Conservation (phyloP, 2,113 vertebrate species). For the Perognathus longimembris region DNA sequence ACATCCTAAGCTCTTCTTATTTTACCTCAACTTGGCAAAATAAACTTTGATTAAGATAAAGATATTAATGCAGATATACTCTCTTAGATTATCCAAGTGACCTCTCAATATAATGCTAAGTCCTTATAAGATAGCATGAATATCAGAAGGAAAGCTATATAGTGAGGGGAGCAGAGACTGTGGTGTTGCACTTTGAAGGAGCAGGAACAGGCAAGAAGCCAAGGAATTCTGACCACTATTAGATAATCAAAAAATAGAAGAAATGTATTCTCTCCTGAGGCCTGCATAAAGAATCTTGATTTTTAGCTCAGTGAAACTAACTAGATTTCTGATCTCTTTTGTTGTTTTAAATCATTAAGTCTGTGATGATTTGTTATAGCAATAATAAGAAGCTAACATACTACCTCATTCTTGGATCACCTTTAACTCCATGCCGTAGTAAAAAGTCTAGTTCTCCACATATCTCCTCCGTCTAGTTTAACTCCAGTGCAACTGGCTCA, state of each 20-base stretch:
- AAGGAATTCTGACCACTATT: not conserved
- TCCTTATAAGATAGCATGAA: not conserved
- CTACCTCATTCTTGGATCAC: not conserved
- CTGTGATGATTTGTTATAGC: not conserved
- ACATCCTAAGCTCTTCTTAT: not conserved
- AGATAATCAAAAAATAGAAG: not conserved
- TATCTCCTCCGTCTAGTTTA: not conserved
- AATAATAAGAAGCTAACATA: not conserved
- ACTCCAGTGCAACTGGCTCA: not conserved
- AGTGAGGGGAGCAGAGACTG: not conserved
- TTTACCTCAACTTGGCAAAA: not conserved
- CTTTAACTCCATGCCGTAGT: not conserved
- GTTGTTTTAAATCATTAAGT: not conserved
- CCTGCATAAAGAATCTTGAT: not conserved
- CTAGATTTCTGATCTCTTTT: not conserved
- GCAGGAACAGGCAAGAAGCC: not conserved
- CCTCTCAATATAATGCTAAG: not conserved
- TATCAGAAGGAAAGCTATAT: not conserved
- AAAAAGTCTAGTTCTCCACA: not conserved
- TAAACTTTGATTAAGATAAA: not conserved
- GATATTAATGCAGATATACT: not conserved
- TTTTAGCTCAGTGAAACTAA: not conserved
- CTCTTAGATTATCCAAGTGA: not conserved
- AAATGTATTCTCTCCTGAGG: not conserved
- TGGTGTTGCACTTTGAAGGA: not conserved